Base-by-base conservation (phyloP, 1,140 invertebrate species). In the Monochamus saltuarius region DNA sequence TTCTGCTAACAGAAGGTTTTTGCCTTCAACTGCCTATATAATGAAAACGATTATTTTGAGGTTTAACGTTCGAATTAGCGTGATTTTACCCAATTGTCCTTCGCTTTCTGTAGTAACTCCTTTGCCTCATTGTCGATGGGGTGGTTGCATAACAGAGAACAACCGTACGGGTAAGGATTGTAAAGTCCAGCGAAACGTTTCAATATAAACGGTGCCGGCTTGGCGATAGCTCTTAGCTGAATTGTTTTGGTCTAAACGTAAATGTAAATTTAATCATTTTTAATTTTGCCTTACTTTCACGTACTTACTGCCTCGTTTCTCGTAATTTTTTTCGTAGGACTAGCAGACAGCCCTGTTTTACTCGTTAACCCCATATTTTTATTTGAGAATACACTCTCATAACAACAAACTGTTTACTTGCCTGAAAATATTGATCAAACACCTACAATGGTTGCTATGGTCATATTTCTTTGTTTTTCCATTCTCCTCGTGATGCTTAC, bases 101-200 rank as follows among this genome's bases (percentile, higher is more conserved):
- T 90, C 8, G 85, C 85, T 64, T 84, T 80, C 66, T 84, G 84
- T 1, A 91, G 83, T 19, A 87, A 82, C 71, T 89, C 84, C 76
- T 86, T 90, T 0, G 87, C 84, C 60, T 87, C 86, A 14, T 79
- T 82, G 56, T 90, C 88, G 10, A 87, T 84, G 1, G 90, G 90
- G 77, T 92, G 90, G 70, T 92, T 91, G 78, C 89, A 91, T 1
- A 91, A 78, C 6, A 91, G 82, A 0, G 90, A 92, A 72, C 90
- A 92, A 9, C 84, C 85, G 62, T 86, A 84, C 1, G 88, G 82
- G 74, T 87, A 92, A 2, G 89, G 89, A 77, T 92, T 91, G 75
- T 85, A 91, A 0, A 91, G 78, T 7, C 87, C 87, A 3, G 89
- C 87, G 65, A 89, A 91, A 0, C 89, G 89, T 56, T 89, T 84